These are phyloP conservation scores for Ursus arctos DNA, from an alignment of 2,113 vertebrate genomes.

Conservation along the genomic window DNA sequence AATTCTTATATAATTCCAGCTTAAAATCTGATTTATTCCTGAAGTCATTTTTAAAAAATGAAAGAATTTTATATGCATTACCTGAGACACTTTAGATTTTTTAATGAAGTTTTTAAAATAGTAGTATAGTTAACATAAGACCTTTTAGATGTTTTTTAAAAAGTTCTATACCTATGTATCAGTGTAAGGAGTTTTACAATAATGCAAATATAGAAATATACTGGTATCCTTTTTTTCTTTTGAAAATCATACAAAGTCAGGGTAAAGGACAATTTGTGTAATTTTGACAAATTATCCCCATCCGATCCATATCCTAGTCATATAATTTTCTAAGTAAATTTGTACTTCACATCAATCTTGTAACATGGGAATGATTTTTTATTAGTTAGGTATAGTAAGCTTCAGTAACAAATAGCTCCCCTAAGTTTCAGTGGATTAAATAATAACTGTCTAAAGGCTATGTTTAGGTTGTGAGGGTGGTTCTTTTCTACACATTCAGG, in stretches of 20 bases:
- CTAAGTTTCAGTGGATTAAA: constrained; percentile 9
- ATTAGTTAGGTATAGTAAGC: not conserved
- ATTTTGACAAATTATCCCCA: not conserved
- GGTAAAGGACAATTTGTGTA: not conserved
- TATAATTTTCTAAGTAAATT: constrained; percentile 13
- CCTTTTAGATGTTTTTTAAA: not conserved
- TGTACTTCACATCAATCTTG: not conserved
- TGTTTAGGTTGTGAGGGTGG: not conserved
- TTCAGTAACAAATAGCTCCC: not conserved
- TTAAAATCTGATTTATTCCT: constrained; percentile 9
- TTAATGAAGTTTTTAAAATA: not conserved
- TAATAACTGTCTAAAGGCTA: not conserved
- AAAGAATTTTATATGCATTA: not conserved
- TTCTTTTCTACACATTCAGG: not conserved
- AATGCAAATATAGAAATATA: not conserved
- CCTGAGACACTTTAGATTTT: not conserved
- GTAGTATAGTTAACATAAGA: not conserved
- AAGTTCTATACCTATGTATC: not conserved
- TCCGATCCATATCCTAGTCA: not conserved
- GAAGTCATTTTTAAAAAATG: not conserved
- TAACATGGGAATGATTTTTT: not conserved
- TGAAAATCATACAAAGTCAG: not conserved
- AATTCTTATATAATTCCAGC: not conserved
- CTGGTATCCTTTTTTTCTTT: not conserved
- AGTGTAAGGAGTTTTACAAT: not conserved